Conservation (phyloP, 1,140 invertebrate species). For the Procambarus virginalis region DNA sequence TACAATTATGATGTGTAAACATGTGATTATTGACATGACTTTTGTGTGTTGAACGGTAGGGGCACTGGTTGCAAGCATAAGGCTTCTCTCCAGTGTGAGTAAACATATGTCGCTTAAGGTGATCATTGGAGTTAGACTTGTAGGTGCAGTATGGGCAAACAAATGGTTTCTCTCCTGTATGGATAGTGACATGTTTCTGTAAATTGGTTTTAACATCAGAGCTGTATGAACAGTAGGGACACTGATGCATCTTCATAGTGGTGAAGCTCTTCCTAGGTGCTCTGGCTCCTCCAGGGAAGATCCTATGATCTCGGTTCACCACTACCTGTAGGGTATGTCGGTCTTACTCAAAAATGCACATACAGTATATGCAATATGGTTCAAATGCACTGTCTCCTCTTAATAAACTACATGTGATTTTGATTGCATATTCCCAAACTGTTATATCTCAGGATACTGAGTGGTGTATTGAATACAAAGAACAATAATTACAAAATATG, state of each 20-base stretch:
- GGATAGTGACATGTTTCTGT: slow-evolving; percentile 35
- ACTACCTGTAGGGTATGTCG: slow-evolving; percentile 21
- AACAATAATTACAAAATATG: too few relatives aligned
- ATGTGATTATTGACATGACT: slow-evolving; percentile 40
- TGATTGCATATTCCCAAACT: too few relatives aligned
- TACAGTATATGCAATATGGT: not conserved
- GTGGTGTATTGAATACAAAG: too few relatives aligned
- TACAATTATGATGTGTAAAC: slow-evolving; percentile 5
- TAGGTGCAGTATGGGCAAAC: slow-evolving; percentile 45
- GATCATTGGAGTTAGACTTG: slow-evolving; percentile 16
- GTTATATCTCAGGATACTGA: too few relatives aligned
- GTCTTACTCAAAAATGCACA: slow-evolving; percentile 17
- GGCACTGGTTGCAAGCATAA: slow-evolving; percentile 3
- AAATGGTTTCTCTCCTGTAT: slow-evolving; percentile 42
- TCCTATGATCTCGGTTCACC: not conserved
- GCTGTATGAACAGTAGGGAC: slow-evolving; percentile 46
- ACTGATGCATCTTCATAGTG: slow-evolving; percentile 36
- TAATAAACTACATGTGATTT: too few relatives aligned
- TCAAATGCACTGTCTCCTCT: too few relatives aligned
- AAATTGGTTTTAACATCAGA: slow-evolving; percentile 37
- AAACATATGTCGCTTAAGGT: slow-evolving; percentile 30
- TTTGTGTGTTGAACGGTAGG: slow-evolving; percentile 18
- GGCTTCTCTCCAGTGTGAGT: slow-evolving; percentile 34
- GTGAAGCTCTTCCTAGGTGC: not conserved
- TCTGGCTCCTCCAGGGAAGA: slow-evolving; percentile 2